Conservation (phyloP, 2,113 vertebrate species). For the Cololabis saira region DNA sequence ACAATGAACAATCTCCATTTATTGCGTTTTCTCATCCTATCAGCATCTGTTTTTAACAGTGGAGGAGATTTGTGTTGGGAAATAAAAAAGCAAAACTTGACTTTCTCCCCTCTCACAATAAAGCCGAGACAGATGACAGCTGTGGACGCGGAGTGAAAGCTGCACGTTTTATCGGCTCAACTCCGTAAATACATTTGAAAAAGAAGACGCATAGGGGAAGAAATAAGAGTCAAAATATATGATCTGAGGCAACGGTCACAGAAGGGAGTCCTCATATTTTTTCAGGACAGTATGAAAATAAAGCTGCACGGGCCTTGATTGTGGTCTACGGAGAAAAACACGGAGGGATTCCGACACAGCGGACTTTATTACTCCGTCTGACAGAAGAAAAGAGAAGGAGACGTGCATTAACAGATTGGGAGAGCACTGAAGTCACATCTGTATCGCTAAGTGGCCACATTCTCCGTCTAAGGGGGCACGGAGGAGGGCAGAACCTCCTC, state of each 20-base stretch:
- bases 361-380: constrained; percentile 73
- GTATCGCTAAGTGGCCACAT: constrained; percentile 55
- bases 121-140: constrained; percentile 68
- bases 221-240: constrained; percentile 68
- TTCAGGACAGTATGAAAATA: constrained; percentile 80
- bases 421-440: constrained; percentile 57
- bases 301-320: constrained; percentile 73
- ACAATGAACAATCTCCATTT: no score
- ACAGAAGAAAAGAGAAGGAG: constrained; percentile 50
- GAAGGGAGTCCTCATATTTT: constrained; percentile 69
- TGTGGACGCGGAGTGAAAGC: constrained; percentile 63
- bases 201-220: constrained; percentile 58
- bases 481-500: constrained; percentile 25
- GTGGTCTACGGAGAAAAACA: constrained; percentile 74
- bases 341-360: constrained; percentile 67
- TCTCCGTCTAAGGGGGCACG: constrained; percentile 46
- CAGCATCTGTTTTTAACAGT: constrained; percentile 68
- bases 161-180: constrained; percentile 73
- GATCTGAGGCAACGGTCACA: constrained; percentile 64
- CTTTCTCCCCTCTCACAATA: constrained; percentile 40
- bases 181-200: constrained; percentile 54
- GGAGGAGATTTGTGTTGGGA: constrained; percentile 45
- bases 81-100: constrained; percentile 57
- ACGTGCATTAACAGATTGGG: constrained; percentile 66
- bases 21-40: constrained; percentile 15